Base-by-base conservation (phyloP, 2,888 invertebrate genomes). In the Meiosimyza decipiens region DNA sequence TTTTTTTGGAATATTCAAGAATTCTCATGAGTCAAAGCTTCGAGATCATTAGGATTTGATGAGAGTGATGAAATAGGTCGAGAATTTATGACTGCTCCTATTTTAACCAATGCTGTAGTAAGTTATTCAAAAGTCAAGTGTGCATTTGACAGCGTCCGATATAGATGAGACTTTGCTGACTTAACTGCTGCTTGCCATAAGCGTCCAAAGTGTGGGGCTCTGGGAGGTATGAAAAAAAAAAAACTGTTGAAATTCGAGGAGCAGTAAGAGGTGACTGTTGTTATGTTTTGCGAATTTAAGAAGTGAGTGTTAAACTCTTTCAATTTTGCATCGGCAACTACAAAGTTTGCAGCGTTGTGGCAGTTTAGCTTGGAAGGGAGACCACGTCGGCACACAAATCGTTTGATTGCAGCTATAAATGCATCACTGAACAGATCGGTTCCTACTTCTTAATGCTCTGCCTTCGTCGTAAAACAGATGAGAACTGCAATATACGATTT, bases 1-100 rank as follows among this genome's bases (percentile, higher is more conserved):
- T n/a, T n/a, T n/a, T n/a, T n/a, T n/a, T n/a, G n/a, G n/a, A n/a
- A n/a, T n/a, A n/a, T n/a, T n/a, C n/a, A 54, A 40, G 71, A 71
- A 57, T 73, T 66, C 1, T 71, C 73, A 11, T 63, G 66, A 2
- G 63, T 67, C 11, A 71, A 22, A 9, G 68, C 54, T 50, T 68
- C 62, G 18, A 55, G 63, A 49, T 72, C 67, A 51, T 67, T 67
- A 1, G 72, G 60, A 72, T 66, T 59, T 22, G 49, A 51, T 13
- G 64, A 64, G 11, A 64, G 9, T 16, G 64, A 50, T 15, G 15
- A 28, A 12, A 64, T 16, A 13, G 64, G 64, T 22, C 64, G 16
- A 9, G 72, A 72, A 28, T 72, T 66, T 60, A 72, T 72, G 1
- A 72, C 16, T 6, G 52, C 72, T 28, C 67, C 67, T 6, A 59